Evolutionary conservation across 2,113 vertebrate genomes (phyloP).

Genomic region (Myanophis thanlyinensis): DNA sequence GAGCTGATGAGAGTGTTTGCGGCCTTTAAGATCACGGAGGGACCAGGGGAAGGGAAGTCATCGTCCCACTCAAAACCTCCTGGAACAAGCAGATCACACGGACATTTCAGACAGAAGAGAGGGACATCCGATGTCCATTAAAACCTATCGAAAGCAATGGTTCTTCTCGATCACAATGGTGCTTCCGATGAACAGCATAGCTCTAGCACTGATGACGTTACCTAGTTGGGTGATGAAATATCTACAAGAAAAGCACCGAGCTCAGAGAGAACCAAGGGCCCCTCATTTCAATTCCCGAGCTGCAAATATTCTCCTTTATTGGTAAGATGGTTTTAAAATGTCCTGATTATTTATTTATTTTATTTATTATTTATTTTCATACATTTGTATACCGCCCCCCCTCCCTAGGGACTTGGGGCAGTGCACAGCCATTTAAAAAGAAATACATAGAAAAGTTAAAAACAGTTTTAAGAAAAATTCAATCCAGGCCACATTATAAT

Average conservation of each 20-base stretch:
- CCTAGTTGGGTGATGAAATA: not conserved
- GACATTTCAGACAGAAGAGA: no score
- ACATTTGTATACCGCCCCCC: no score
- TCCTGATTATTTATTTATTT: no score
- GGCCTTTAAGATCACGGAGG: slow-evolving; percentile 82
- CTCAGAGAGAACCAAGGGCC: not conserved
- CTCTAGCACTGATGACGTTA: not conserved
- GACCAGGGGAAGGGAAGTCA: slow-evolving; percentile 85
- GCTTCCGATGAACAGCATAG: not conserved
- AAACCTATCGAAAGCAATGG: not conserved
- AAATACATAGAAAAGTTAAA: no score
- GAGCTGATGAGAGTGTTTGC: slow-evolving; percentile 69
- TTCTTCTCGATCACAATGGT: not conserved
- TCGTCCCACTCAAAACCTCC: slow-evolving; percentile 94
- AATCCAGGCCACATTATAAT: no score
- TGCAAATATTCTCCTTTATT: not conserved
- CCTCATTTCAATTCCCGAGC: not conserved
- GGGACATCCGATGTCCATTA: not conserved
- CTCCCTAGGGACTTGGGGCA: no score
- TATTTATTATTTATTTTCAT: no score
- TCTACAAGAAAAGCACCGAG: not conserved
- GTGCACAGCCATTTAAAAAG: no score
- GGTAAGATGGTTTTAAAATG: not conserved
- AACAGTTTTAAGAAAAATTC: no score
- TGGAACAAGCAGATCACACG: slow-evolving; percentile 34